Evolutionary conservation across 2,797 vertebrate species (phyloP).

Genomic region (Poecilia gillii): DNA sequence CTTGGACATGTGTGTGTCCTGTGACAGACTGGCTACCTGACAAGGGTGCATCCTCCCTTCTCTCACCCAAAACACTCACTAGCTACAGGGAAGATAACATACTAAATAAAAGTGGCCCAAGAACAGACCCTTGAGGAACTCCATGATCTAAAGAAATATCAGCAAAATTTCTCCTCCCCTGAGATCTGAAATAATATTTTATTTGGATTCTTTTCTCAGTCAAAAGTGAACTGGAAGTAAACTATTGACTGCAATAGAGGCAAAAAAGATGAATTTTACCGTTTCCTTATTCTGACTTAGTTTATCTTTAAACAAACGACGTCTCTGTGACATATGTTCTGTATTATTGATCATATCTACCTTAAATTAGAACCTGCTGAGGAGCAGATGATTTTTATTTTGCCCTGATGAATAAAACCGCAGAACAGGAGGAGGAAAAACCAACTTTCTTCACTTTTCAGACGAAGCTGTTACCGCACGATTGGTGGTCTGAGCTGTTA

Average conservation of each 20-base stretch:
- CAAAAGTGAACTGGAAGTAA: not conserved
- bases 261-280: not conserved
- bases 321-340: not conserved
- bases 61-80: too few relatives aligned
- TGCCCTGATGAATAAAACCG: constrained; percentile 1
- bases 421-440: constrained; percentile 2
- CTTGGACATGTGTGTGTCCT: too few relatives aligned
- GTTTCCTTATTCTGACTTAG: not conserved
- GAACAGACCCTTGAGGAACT: not conserved
- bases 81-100: not conserved
- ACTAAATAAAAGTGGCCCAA: not conserved
- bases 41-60: too few relatives aligned
- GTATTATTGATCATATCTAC: constrained; percentile 4
- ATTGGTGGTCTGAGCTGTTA: constrained; percentile 1
- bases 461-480: not conserved
- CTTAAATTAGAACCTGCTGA: constrained; percentile 4
- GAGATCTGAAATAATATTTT: not conserved
- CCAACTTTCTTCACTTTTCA: constrained; percentile 7
- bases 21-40: too few relatives aligned
- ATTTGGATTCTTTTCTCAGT: not conserved
- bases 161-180: not conserved
- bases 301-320: not conserved
- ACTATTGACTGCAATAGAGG: not conserved
- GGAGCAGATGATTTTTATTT: constrained; percentile 8
- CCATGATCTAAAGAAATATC: not conserved